phyloP scores from a whole-genome alignment of 2,113 vertebrate genomes.

The Falcunculus frontatus region DNA sequence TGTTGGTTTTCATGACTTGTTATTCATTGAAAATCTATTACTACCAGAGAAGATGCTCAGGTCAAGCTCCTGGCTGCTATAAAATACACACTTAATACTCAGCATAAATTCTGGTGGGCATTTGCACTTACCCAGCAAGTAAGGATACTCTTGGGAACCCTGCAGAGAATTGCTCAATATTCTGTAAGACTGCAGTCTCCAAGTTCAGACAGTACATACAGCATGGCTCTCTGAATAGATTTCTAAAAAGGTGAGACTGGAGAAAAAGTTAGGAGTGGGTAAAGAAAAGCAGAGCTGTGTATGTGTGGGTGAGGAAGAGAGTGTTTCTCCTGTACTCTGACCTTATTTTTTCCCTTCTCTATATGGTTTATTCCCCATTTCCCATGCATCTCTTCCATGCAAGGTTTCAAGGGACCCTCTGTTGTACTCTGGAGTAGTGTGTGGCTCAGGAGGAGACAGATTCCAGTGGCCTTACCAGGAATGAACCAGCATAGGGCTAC shows the following conservation, averaged over 20 bases:
- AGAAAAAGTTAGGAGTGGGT: not conserved
- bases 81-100: not conserved
- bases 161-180: not conserved
- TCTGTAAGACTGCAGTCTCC: not conserved
- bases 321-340: not conserved
- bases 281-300: not conserved
- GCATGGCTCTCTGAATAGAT: not conserved
- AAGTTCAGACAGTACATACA: not conserved
- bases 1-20: not conserved
- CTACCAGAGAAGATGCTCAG: not conserved
- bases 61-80: not conserved
- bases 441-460: not conserved
- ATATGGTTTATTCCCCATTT: not conserved
- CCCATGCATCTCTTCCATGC: rapidly evolving
- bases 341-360: not conserved
- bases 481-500: not conserved
- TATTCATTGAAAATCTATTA: not conserved
- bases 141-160: not conserved
- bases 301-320: not conserved
- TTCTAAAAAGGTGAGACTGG: not conserved
- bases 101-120: not conserved
- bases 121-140: not conserved
- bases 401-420: not conserved
- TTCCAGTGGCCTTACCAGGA: not conserved
- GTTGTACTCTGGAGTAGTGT: not conserved